Percentiles rank a stretch among this genome's conserved stretches.
Conservation (phyloP, 2,113 vertebrate genomes). For the Entelurus aequoreus region DNA sequence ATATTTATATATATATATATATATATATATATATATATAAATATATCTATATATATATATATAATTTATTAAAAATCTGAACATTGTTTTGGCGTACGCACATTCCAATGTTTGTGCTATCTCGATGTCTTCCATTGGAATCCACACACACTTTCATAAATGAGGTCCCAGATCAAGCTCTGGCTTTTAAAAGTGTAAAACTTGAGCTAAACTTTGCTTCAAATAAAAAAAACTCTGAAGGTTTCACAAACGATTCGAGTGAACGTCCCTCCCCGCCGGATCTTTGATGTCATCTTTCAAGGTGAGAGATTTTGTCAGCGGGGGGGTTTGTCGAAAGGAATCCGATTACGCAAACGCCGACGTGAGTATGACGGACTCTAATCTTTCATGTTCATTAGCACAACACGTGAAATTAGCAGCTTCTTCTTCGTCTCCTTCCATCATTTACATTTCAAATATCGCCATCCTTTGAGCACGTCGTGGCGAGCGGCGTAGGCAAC, state of each 20-base stretch:
- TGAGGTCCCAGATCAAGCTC: not conserved
- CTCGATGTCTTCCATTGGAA: no score
- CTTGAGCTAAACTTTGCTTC: not conserved
- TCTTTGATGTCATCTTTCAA: constrained; percentile 27
- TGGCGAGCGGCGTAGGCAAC: not conserved
- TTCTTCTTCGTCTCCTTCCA: not conserved
- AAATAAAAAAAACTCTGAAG: not conserved
- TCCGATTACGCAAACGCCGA: constrained; percentile 31
- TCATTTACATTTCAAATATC: constrained; percentile 16
- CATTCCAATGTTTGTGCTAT: no score
- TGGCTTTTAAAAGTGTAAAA: not conserved
- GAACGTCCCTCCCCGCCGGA: constrained; percentile 2
- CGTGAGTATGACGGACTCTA: constrained; percentile 40
- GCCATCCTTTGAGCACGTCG: constrained; percentile 5
- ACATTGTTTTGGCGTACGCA: no score
- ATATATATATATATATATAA: no score
- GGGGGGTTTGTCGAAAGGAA: constrained; percentile 40
- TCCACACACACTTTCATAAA: no score
- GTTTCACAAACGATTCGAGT: not conserved
- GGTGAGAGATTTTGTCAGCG: constrained; percentile 40
- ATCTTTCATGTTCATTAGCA: constrained; percentile 16
- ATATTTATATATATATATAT: no score
- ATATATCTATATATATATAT: no score
- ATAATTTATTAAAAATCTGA: no score
- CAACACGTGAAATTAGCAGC: constrained; percentile 1